Base-by-base conservation (phyloP, 2,888 invertebrate genomes). In the Tachystola acroxantha region DNA sequence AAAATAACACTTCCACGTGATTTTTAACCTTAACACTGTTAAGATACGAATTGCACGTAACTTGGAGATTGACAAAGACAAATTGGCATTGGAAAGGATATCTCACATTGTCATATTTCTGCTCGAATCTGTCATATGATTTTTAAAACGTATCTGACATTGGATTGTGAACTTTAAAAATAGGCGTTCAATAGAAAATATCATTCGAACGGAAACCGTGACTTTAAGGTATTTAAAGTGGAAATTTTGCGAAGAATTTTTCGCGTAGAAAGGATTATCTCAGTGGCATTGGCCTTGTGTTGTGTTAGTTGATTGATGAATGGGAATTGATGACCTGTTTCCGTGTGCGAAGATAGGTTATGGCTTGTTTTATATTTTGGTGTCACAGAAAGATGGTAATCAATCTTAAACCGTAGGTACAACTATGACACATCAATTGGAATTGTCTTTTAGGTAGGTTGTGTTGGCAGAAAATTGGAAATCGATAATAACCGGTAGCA, bases 81-180 rank as follows among this genome's bases (percentile, higher is more conserved):
- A 51, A 20, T 45, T 56, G 43, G 30, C 60, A 43, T 5, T 32
- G 45, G 36, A 34, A 49, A 55, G 57, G 59, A 53, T 64, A 69
- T 67, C 60, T 63, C 57, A 60, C 61, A 51, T 54, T 66, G 70
- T 67, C 69, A 66, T 64, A 16, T 64, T 68, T 66, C 56, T 57
- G 58, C 54, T 62, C 55, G 56, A 12, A 35, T 27, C 19, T 30
- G 22, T 29, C 29, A 29, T 12, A 22, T 35, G 35, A 24, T 27
- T 7, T 32, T 32, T 20, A 7, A 12, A 22, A 22, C 10, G 10
- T 19, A 19, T 7, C 10, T 10, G 2, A 10, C 11, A 32, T 10
- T 12, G 20, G 31, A 10, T 10, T 10, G n/a, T 32, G 32, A 32
- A 22, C 32, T 32, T 22, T 11, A 22, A 22, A 22, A 0, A 2